phyloP scores from a whole-genome alignment of 2,797 vertebrate species.

The Antrozous pallidus region DNA sequence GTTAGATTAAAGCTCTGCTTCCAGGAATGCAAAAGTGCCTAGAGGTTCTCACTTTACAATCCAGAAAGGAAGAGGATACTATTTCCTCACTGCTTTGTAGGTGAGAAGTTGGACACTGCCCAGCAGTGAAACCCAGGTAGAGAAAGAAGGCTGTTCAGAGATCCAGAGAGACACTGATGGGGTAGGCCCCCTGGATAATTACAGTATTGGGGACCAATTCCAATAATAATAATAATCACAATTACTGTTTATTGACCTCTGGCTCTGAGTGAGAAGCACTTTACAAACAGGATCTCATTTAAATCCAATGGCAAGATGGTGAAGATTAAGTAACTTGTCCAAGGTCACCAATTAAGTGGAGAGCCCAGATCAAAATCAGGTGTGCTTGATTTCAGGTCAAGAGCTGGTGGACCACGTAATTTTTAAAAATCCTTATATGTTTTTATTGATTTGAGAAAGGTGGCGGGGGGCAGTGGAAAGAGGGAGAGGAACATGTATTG shows the following conservation, averaged over 20 bases:
- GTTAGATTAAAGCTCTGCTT: constrained; percentile 45
- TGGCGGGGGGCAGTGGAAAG: not conserved
- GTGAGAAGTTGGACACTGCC: constrained; percentile 14
- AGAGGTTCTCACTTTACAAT: constrained; percentile 48
- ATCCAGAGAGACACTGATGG: not conserved
- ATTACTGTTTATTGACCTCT: constrained; percentile 31
- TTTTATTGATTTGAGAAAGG: not conserved
- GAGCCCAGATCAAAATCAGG: not conserved
- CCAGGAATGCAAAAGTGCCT: constrained; percentile 59
- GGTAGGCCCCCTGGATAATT: constrained; percentile 32
- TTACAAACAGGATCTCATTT: constrained; percentile 55
- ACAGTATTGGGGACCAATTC: not conserved
- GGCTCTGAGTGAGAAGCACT: constrained; percentile 26
- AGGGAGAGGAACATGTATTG: not conserved
- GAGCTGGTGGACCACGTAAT: not conserved
- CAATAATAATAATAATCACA: constrained; percentile 48
- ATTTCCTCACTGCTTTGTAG: not conserved
- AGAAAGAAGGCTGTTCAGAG: constrained; percentile 25
- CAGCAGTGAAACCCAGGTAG: not conserved
- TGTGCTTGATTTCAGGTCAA: not conserved
- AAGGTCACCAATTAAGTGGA: constrained; percentile 31
- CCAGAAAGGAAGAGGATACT: not conserved
- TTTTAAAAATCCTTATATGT: not conserved
- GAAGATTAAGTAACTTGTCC: constrained; percentile 38
- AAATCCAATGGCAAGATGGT: not conserved